Evolutionary conservation across 2,888 invertebrate species (phyloP), one percentile per base, ranked within the genome.

Genomic region (Unio pictorum): DNA sequence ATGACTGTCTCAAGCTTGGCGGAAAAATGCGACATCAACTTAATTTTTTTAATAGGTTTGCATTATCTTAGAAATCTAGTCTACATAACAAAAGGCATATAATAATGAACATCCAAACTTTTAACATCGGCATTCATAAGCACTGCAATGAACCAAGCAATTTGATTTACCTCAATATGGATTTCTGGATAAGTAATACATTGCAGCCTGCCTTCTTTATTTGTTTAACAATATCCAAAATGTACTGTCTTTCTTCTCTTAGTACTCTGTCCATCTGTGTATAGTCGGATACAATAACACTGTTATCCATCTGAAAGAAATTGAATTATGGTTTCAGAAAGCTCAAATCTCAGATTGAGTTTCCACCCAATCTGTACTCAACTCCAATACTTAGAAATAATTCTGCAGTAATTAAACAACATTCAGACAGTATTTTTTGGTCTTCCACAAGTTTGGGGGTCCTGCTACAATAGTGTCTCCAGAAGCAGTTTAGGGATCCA

Each of bases 181-280:
- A 94, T 86, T 95, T 95, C 88, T 95, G 94, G 61, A 99, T 97
- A 67, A 99, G 93, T 20, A 99, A 93, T 18, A 99, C 97, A 91
- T 96, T 99, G 91, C 99, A 99, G 4, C 99, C 99, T 71, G 97
- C 93, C 88, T 98, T 99, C 91, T 99, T 99, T 80, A 99, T 96
- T 90, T 98, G 97, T 90, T 99, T 99, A 7, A 98, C 96, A 87
- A 99, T 97, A 88, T 99, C 98, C 70, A 99, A 92, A 84, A 99
- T 98, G 90, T 99, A 99, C 67, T 96, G 93, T 67, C 99, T 94
- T 91, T 99, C 99, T 90, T 99, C 99, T 88, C 97, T 95, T 72
- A 99, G 91, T 0, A 99, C 97, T 71, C 99, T 93, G 90, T 99
- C 99, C 99, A 99, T 99, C 66, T 98, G 98, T n/a, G 98, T 94